A percentile compares a stretch with the other conserved stretches of the same genome.
Conservation (phyloP, 2,797 vertebrate genomes). For the Scyliorhinus canicula region DNA sequence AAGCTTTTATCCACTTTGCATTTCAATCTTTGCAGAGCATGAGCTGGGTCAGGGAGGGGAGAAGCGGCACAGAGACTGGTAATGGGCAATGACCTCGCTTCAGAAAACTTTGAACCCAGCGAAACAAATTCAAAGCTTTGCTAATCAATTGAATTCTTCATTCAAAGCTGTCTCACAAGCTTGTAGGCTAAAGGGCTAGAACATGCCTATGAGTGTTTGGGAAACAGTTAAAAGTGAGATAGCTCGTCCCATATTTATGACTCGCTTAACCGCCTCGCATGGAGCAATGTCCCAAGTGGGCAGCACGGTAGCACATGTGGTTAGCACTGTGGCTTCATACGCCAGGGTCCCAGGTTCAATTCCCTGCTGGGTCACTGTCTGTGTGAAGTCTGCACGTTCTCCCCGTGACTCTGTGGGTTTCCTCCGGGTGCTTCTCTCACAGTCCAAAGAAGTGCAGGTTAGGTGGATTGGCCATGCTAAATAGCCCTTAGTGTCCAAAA, state of each 20-base stretch:
- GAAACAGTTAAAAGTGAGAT: neutral
- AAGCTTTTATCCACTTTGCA: neutral
- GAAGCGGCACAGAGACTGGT: neutral
- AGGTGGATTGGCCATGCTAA: too few species aligned
- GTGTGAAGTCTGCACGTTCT: too few species aligned
- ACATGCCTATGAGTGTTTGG: neutral
- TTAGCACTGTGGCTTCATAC: too few species aligned
- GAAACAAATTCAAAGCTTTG: conserved; percentile 3
- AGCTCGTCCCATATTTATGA: neutral
- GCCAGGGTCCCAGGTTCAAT: too few species aligned
- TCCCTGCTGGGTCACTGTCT: too few species aligned
- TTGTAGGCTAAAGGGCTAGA: neutral
- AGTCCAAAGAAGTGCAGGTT: too few species aligned
- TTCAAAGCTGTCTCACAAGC: neutral
- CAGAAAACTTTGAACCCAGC: neutral
- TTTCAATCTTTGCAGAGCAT: neutral
- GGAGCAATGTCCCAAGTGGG: too few species aligned
- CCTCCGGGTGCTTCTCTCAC: too few species aligned
- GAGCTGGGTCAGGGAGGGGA: neutral
- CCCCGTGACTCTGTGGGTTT: too few species aligned
- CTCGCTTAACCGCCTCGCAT: neutral
- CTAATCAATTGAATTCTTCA: neutral
- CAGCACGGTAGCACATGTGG: too few species aligned
- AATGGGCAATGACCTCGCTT: neutral
- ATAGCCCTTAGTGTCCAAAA: too few species aligned